Percentiles rank a stretch among this genome's conserved stretches.
Conservation (phyloP, 92 coral and sea anemone species). For the Umimayanthus chanpuru region DNA sequence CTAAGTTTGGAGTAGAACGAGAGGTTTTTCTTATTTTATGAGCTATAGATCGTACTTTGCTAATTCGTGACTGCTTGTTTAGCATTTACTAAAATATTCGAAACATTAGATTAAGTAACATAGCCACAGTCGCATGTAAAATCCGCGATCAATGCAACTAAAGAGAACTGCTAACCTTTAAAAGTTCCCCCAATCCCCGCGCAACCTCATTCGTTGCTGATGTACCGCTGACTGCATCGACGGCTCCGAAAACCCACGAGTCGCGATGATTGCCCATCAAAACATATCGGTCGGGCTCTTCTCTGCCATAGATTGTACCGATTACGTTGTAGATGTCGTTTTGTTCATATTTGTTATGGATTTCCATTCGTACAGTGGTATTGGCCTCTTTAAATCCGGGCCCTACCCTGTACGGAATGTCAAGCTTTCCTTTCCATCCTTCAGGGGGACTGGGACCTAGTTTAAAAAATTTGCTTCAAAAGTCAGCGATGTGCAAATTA, state of each 20-base stretch:
- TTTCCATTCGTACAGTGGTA: slow-evolving; percentile 53
- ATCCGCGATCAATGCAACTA: no score
- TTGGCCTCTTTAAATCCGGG: slow-evolving; percentile 47
- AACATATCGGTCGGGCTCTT: slow-evolving; percentile 76
- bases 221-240: slow-evolving; percentile 70
- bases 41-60: no score
- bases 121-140: no score
- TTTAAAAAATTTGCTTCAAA: no score
- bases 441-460: slow-evolving; percentile 27
- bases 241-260: slow-evolving; percentile 80
- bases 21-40: no score
- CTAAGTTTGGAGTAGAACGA: no score
- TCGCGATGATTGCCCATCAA: slow-evolving; percentile 69
- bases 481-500: no score
- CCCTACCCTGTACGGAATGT: slow-evolving; percentile 64
- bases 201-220: slow-evolving; percentile 63
- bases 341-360: slow-evolving; percentile 40
- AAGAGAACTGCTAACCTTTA: slow-evolving; percentile 33
- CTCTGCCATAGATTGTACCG: slow-evolving; percentile 70
- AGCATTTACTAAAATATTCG: no score
- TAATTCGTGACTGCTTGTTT: no score
- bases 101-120: no score
- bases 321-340: slow-evolving; percentile 68
- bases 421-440: slow-evolving; percentile 63
- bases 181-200: slow-evolving; percentile 58